Base-by-base conservation (phyloP, 2,888 invertebrate genomes). In the Metacarcinus magister region DNA sequence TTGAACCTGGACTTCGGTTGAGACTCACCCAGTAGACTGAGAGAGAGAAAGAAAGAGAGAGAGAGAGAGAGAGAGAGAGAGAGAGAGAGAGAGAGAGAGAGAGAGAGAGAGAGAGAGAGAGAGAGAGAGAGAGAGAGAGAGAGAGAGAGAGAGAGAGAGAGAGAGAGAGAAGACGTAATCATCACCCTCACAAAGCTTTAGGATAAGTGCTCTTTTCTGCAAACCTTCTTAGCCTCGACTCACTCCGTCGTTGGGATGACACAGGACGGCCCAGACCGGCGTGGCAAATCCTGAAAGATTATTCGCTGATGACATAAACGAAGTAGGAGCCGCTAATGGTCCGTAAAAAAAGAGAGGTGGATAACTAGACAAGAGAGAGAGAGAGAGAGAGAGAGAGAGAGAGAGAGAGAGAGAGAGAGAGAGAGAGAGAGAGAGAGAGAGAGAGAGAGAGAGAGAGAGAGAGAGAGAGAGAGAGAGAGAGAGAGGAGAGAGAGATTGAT, bases 31-130 rank as follows among this genome's bases (percentile, higher is more conserved):
- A 39, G 39, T 39, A 39, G 39, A 39, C 39, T 39, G n/a, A n/a
- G n/a, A n/a, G 28, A 82, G 28, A 75, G 75, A 87, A 7, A n/a
- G 82, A 28, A 5, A 82, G 82, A n/a, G 82, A 82, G 82, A 82
- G 82, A 82, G 82, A 82, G 39, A 67, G 82, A 87, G 82, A 87
- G 82, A 87, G 82, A 87, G 82, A 87, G 82, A 87, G 87, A 87
- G 87, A 87, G 87, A 87, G 87, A 87, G 87, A 87, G 87, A 87
- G 87, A 87, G 87, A 87, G 87, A 87, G 87, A 87, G 87, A 87
- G 87, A 87, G 87, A 87, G 87, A 87, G 87, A 87, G 87, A 87
- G 87, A 87, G 87, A 87, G 87, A 87, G 87, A 87, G 87, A 87
- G 87, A 87, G 87, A 67, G 67, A 67, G 67, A 67, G 67, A 67